These are phyloP conservation scores for Heteromurus nitidus DNA, from an alignment of 2,888 invertebrate species.

Conservation along the genomic window DNA sequence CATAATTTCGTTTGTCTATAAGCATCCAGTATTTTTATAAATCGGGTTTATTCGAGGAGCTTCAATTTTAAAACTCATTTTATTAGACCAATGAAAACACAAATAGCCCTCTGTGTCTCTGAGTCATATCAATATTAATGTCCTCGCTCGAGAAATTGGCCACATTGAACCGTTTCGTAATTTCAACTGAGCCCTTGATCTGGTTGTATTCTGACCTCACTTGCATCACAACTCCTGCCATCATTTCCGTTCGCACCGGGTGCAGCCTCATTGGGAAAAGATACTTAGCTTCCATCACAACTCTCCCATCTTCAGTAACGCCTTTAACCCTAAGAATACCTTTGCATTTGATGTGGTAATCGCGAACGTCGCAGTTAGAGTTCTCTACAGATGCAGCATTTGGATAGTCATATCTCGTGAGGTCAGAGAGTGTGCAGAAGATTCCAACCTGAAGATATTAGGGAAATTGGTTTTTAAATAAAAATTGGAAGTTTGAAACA, in stretches of 20 bases:
- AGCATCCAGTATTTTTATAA: too few species aligned
- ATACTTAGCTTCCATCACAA: constrained; percentile 24
- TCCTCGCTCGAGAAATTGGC: constrained; percentile 39
- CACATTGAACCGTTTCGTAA: constrained; percentile 19
- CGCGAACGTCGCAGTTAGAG: constrained; percentile 35
- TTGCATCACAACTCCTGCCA: not conserved
- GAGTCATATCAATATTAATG: constrained; percentile 36
- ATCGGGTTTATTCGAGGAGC: too few species aligned
- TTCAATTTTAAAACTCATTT: too few species aligned
- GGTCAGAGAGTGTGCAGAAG: constrained; percentile 55
- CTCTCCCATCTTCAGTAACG: constrained; percentile 41
- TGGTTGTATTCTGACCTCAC: constrained; percentile 26
- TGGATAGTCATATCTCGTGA: constrained; percentile 62
- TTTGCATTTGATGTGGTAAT: constrained; percentile 44
- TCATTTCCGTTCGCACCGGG: not conserved
- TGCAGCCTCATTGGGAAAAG: constrained; percentile 19
- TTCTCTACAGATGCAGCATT: constrained; percentile 33
- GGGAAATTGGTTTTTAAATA: not conserved
- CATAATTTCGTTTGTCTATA: too few species aligned
- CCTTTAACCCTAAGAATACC: constrained; percentile 42
- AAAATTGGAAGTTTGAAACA: too few species aligned
- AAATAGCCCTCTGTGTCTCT: constrained; percentile 42
- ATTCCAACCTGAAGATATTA: constrained; percentile 62
- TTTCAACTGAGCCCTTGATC: constrained; percentile 43
- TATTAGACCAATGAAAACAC: constrained; percentile 39